Conservation (phyloP, 2,888 invertebrate species). For the Elysia crispata region DNA sequence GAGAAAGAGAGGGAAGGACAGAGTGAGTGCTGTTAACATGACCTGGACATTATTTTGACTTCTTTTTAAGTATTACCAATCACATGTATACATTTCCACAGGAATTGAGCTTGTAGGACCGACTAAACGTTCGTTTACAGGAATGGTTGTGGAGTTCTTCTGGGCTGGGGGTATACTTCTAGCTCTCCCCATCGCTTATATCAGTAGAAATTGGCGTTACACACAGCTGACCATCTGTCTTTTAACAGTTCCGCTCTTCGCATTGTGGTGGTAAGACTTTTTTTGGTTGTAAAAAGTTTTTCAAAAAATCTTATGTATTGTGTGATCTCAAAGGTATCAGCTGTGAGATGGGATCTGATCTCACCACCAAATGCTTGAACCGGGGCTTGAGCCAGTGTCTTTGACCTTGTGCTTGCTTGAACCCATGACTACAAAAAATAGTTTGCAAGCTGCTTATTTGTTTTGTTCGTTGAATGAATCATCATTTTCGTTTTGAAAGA, state of each 20-base stretch:
- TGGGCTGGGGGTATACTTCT: slow-evolving; percentile 71
- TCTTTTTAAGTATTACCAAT: neutral
- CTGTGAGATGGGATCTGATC: neutral
- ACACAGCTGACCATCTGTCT: slow-evolving; percentile 63
- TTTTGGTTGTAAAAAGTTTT: no score
- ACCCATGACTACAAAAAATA: no score
- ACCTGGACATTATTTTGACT: neutral
- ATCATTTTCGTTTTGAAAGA: no score
- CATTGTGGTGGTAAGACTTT: slow-evolving; percentile 64
- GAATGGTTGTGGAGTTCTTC: slow-evolving; percentile 73
- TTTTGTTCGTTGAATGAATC: no score
- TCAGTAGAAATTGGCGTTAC: slow-evolving; percentile 57
- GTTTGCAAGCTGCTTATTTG: no score
- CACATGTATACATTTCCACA: neutral
- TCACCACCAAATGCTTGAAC: neutral
- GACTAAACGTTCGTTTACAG: slow-evolving; percentile 72
- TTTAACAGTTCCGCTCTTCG: slow-evolving; percentile 56
- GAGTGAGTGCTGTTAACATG: neutral
- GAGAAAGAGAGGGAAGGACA: slow-evolving; percentile 31
- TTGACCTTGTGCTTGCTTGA: no score
- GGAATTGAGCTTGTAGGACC: slow-evolving; percentile 77
- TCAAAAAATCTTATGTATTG: no score
- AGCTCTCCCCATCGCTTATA: slow-evolving; percentile 57
- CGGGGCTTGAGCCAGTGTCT: no score
- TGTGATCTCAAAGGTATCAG: neutral